A percentile compares a stretch with the other conserved stretches of the same genome.
Evolutionary conservation across 1,140 invertebrate species (phyloP).

Genomic region (Oscheius sp.): DNA sequence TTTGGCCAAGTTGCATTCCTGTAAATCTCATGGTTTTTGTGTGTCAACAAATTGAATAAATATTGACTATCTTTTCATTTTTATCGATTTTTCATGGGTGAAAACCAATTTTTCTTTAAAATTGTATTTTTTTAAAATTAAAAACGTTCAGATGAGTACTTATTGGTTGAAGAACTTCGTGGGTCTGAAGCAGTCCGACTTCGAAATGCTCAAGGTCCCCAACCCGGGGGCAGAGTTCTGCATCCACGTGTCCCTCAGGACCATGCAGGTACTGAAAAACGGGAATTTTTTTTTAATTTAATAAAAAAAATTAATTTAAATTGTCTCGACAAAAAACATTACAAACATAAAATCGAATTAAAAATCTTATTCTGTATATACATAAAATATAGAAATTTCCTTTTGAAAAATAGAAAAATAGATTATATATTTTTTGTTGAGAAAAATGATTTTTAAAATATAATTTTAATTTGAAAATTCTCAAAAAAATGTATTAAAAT

Average conservation of each 20-base stretch:
- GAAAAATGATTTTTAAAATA: neutral
- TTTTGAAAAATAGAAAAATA: too few species aligned
- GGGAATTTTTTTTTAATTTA: conserved; percentile 26
- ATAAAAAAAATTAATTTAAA: too few species aligned
- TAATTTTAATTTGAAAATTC: neutral
- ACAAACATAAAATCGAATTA: neutral
- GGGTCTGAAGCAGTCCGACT: conserved; percentile 35
- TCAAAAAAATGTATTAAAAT: neutral
- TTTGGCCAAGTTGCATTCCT: too few species aligned
- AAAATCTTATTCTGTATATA: neutral
- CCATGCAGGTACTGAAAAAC: conserved; percentile 31
- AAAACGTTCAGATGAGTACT: conserved; percentile 24
- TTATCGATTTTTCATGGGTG: neutral
- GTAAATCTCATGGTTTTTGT: too few species aligned
- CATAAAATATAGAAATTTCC: neutral
- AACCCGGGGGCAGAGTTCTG: conserved; percentile 40
- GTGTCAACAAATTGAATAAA: too few species aligned
- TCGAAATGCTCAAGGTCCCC: conserved; percentile 43
- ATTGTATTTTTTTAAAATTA: neutral
- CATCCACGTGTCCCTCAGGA: conserved; percentile 43
- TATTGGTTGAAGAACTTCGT: conserved; percentile 44
- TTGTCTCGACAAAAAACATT: too few species aligned
- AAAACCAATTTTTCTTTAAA: neutral
- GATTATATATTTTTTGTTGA: neutral
- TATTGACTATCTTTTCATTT: too few species aligned